These are phyloP conservation scores for Linurgus olivaceus DNA, from an alignment of 2,797 vertebrate genomes.

Conservation along the genomic window DNA sequence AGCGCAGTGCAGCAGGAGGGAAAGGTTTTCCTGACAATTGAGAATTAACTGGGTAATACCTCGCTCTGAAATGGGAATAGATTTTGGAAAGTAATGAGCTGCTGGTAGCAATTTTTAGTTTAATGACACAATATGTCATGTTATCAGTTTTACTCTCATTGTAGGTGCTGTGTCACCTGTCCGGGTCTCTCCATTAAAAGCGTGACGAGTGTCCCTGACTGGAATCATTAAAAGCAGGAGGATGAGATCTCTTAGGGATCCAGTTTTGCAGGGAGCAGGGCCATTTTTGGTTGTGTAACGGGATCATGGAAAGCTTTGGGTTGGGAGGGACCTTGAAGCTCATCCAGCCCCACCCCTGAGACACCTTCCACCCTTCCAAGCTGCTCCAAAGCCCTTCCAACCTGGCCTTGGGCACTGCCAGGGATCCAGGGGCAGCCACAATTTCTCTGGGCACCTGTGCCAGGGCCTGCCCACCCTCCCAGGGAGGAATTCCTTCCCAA, in stretches of 20 bases:
- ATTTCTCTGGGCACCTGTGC: accelerated
- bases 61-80: not conserved
- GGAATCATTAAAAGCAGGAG: not conserved
- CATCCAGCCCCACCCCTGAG: not conserved
- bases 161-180: not conserved
- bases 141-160: not conserved
- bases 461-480: accelerated
- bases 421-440: not conserved
- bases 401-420: not conserved
- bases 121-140: not conserved
- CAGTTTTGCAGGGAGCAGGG: not conserved
- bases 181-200: not conserved
- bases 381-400: accelerated
- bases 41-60: not conserved
- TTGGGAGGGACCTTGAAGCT: not conserved
- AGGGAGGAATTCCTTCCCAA: too few species aligned
- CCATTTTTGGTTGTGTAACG: accelerated
- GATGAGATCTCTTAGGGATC: not conserved
- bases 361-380: not conserved
- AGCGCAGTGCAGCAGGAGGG: not conserved
- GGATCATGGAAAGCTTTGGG: not conserved
- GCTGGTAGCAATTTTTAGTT: not conserved
- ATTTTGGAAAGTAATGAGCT: not conserved
- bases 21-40: not conserved
- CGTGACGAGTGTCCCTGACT: not conserved